Evolutionary conservation across 2,797 vertebrate genomes (phyloP).

Genomic region (Phrynocephalus guinanensis): DNA sequence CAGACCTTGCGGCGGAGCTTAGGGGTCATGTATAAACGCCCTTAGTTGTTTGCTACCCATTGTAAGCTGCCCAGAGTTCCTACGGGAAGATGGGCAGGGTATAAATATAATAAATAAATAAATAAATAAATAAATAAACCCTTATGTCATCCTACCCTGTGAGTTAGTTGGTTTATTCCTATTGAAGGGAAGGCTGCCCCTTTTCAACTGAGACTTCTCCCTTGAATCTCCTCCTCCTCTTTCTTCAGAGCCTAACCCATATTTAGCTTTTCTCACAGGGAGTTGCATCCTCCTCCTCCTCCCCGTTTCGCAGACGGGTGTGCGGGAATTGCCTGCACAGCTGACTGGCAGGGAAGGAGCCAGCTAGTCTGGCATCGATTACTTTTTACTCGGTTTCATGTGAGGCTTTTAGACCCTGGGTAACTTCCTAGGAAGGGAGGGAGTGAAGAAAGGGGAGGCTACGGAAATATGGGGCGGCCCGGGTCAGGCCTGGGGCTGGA

Average conservation of each 20-base stretch:
- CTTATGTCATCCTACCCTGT: background rate
- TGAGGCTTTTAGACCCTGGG: constrained; percentile 40
- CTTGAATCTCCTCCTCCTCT: constrained; percentile 19
- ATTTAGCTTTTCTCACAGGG: background rate
- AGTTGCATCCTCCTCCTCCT: background rate
- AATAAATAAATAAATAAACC: background rate
- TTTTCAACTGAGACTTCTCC: constrained; percentile 12
- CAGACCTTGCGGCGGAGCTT: too few relatives aligned
- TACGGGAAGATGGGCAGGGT: too few relatives aligned
- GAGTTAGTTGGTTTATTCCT: constrained; percentile 9
- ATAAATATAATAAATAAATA: too few relatives aligned
- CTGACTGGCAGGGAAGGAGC: constrained; percentile 52
- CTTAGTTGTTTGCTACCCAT: too few relatives aligned
- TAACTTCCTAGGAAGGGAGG: constrained; percentile 1
- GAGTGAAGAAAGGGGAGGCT: background rate
- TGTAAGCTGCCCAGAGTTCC: too few relatives aligned
- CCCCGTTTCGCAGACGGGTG: constrained; percentile 2
- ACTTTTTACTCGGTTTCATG: constrained; percentile 28
- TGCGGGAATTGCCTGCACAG: constrained; percentile 37
- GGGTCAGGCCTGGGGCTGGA: background rate
- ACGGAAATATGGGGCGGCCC: background rate
- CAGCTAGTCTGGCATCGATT: constrained; percentile 50
- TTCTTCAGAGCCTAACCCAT: background rate
- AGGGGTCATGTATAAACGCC: too few relatives aligned
- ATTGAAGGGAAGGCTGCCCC: background rate